Percentiles rank a stretch among this genome's conserved stretches.
Evolutionary conservation across 2,113 vertebrate species (phyloP).

Genomic region (Girardinichthys multiradiatus): DNA sequence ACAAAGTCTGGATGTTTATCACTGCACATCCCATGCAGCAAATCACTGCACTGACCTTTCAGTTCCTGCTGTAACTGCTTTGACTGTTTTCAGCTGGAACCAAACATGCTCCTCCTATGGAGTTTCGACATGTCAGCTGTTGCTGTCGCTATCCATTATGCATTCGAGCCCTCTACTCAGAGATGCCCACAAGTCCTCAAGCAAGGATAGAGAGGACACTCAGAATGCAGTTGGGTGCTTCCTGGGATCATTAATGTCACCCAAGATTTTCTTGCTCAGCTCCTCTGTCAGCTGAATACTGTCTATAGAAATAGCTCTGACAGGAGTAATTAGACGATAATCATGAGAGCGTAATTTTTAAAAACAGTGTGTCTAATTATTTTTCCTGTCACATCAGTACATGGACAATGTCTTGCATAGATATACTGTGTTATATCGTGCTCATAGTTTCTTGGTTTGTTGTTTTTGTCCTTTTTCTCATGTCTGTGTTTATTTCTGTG

Average conservation of each 20-base stretch:
- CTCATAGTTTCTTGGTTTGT: too few relatives aligned
- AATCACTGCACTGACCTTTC: slow-evolving; percentile 17
- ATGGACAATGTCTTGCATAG: background rate
- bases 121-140: slow-evolving; percentile 14
- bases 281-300: slow-evolving; percentile 47
- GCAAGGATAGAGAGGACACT: slow-evolving; percentile 66
- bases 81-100: slow-evolving; percentile 17
- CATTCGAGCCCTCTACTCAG: slow-evolving; percentile 37
- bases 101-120: background rate
- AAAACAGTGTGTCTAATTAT: background rate
- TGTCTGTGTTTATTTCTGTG: background rate
- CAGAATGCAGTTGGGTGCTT: slow-evolving; percentile 62
- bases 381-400: background rate
- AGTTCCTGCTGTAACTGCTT: background rate
- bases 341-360: slow-evolving; percentile 19
- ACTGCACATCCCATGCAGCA: background rate
- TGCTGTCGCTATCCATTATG: slow-evolving; percentile 24
- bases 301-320: slow-evolving; percentile 58
- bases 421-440: background rate
- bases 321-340: slow-evolving; percentile 63
- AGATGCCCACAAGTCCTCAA: slow-evolving; percentile 51
- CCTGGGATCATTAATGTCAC: slow-evolving; percentile 59
- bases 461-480: background rate
- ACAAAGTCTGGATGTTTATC: slow-evolving; percentile 15
- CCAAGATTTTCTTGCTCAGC: slow-evolving; percentile 53